Conservation (phyloP, 2,113 vertebrate genomes). For the Cyprinodon variegatus region DNA sequence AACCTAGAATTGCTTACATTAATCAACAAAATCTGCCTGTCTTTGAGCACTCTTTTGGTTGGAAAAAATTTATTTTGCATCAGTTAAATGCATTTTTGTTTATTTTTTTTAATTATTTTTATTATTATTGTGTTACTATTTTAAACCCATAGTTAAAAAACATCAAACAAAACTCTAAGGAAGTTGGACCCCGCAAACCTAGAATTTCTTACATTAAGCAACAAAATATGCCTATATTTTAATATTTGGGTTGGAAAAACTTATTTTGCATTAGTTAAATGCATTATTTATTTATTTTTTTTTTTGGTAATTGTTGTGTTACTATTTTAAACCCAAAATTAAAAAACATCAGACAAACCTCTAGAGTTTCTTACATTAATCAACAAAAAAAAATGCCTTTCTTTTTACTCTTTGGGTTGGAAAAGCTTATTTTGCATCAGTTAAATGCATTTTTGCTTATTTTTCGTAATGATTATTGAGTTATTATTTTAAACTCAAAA, state of each 20-base stretch:
- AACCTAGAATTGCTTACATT: no score
- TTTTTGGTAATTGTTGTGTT: no score
- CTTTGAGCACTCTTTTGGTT: no score
- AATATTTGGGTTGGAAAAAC: no score
- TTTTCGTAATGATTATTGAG: not conserved
- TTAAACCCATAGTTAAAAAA: slow-evolving; percentile 3
- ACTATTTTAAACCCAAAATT: no score
- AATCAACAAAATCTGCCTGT: no score
- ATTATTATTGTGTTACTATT: no score
- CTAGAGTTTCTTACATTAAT: no score
- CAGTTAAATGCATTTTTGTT: not conserved
- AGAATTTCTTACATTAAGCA: no score
- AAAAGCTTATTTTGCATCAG: not conserved
- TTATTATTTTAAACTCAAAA: not conserved
- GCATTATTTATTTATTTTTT: not conserved
- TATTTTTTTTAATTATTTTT: not conserved
- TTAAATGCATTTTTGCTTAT: not conserved
- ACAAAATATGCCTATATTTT: no score
- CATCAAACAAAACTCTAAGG: not conserved
- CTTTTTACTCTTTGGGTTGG: not conserved
- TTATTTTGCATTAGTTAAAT: not conserved
- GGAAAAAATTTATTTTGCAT: not conserved
- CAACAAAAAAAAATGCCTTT: no score
- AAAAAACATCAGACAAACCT: not conserved
- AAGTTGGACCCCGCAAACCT: slow-evolving; percentile 18